phyloP scores from a whole-genome alignment of 2,113 vertebrate genomes.

The Aplodontia rufa region DNA sequence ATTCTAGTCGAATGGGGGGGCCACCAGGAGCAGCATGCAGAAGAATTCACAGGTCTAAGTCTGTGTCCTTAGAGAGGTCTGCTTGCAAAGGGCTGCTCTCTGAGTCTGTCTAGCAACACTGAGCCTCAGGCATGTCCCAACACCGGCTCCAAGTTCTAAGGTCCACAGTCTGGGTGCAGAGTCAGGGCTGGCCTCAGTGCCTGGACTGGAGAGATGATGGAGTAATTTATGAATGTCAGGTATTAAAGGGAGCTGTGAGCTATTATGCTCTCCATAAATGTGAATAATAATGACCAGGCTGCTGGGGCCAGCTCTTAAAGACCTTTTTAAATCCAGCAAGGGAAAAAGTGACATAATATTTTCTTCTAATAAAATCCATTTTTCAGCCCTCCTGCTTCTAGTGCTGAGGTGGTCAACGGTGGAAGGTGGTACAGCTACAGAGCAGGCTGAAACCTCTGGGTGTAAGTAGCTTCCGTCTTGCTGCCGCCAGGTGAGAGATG shows the following conservation, averaged over 20 bases:
- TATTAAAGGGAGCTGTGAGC: not conserved
- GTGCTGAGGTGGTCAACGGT: not conserved
- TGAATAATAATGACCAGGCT: not conserved
- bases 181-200: not conserved
- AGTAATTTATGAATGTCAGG: not conserved
- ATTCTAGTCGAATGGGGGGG: not conserved
- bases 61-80: not conserved
- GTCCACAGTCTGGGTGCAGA: not conserved
- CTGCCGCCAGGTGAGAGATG: not conserved
- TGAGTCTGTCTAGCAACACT: too few relatives aligned
- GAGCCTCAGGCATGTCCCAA: not conserved
- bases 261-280: not conserved
- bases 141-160: not conserved
- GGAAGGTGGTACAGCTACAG: not conserved
- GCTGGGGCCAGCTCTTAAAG: not conserved
- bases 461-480: not conserved
- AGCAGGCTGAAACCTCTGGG: not conserved
- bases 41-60: not conserved
- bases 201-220: not conserved
- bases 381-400: not conserved
- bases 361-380: conserved; percentile 31
- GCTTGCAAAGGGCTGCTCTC: not conserved
- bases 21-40: not conserved
- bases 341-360: not conserved
- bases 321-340: not conserved